These are phyloP conservation scores for Dasysyrphus tricinctus DNA, from an alignment of 2,888 invertebrate genomes.

Conservation along the genomic window DNA sequence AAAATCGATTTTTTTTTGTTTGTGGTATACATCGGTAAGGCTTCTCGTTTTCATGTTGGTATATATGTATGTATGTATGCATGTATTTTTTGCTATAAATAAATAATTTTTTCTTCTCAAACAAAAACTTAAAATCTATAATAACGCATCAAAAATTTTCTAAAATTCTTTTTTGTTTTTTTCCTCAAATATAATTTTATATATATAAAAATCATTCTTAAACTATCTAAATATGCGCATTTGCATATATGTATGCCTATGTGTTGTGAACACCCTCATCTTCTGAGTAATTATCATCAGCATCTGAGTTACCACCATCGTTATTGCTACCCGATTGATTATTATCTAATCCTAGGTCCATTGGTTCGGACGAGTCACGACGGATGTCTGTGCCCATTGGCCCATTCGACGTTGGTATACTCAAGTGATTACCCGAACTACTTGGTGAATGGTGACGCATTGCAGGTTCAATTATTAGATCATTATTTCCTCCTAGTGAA, in stretches of 20 bases:
- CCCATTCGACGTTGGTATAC: conserved; percentile 66
- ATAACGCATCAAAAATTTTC: conserved; percentile 64
- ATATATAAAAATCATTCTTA: conserved; percentile 52
- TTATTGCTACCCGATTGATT: conserved; percentile 82
- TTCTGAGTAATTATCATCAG: conserved; percentile 83
- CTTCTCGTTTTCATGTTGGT: conserved; percentile 80
- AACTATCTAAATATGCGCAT: conserved; percentile 48
- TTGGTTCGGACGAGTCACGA: conserved; percentile 82
- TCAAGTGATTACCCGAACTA: conserved; percentile 71
- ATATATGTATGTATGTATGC: conserved; percentile 55
- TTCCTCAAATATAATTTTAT: conserved; percentile 25
- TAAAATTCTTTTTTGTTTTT: conserved; percentile 39
- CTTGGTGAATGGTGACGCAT: conserved; percentile 79
- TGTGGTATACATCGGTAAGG: conserved; percentile 83
- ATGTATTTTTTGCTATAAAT: conserved; percentile 64
- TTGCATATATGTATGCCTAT: conserved; percentile 76
- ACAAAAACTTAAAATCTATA: conserved; percentile 38
- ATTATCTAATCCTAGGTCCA: conserved; percentile 82
- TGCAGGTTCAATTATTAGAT: conserved; percentile 82
- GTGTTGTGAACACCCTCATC: conserved; percentile 83
- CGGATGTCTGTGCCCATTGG: conserved; percentile 78
- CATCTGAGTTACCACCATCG: conserved; percentile 81
- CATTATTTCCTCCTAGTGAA: conserved; percentile 57
- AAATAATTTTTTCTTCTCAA: conserved; percentile 44
- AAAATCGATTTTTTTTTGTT: conserved; percentile 59